Evolutionary conservation across 2,113 vertebrate species (phyloP).

Genomic region (Zosterops lateralis): DNA sequence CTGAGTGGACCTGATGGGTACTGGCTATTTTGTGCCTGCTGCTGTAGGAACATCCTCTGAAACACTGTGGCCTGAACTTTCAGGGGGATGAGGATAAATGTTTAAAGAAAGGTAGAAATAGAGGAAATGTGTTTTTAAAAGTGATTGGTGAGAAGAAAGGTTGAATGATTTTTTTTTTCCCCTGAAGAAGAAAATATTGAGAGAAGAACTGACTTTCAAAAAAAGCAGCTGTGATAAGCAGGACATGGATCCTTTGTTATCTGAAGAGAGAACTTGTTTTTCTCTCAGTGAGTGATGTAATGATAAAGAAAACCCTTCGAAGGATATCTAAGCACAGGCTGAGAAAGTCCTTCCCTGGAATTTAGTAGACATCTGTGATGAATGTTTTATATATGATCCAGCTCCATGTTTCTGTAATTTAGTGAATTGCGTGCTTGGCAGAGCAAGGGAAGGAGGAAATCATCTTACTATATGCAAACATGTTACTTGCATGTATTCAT

Average conservation of each 20-base stretch:
- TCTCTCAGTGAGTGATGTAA: not conserved
- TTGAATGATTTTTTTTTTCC: not conserved
- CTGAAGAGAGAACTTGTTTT: not conserved
- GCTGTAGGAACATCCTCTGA: not conserved
- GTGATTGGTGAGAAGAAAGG: not conserved
- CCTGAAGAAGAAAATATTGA: not conserved
- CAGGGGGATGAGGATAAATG: not conserved
- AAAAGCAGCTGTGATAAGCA: not conserved
- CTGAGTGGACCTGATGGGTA: not conserved
- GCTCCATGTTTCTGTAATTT: not conserved
- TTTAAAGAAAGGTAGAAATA: not conserved
- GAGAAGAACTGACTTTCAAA: not conserved
- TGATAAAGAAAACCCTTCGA: not conserved
- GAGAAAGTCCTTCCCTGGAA: not conserved
- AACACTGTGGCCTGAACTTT: not conserved
- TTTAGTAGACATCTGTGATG: not conserved
- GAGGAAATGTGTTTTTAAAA: not conserved
- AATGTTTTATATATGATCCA: not conserved
- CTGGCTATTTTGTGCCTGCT: not conserved
- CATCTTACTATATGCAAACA: slow-evolving; percentile 11
- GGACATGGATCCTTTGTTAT: not conserved
- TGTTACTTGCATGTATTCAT: not conserved
- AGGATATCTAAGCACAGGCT: not conserved
- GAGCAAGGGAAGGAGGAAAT: not conserved
- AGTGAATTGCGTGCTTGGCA: not conserved